These are phyloP conservation scores for Artibeus lituratus DNA, from an alignment of 2,797 vertebrate species.

Conservation along the genomic window DNA sequence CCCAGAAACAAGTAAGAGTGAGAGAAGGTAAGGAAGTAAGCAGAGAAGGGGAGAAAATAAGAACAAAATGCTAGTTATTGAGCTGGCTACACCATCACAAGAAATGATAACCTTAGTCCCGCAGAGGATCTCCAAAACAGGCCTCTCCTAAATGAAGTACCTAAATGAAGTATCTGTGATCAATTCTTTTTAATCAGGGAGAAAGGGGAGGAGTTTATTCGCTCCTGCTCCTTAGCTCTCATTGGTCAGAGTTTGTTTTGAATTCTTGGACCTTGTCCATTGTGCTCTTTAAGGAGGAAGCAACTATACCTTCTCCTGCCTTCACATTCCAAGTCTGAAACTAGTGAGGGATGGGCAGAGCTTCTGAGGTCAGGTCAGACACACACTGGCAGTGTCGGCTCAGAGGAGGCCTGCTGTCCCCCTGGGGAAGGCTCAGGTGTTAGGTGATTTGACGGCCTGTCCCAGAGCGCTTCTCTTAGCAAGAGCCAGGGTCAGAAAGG, in stretches of 20 bases:
- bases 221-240: neutral
- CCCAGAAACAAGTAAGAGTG: neutral
- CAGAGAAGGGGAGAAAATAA: neutral
- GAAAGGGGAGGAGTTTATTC: neutral
- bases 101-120: neutral
- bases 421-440: neutral
- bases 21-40: neutral
- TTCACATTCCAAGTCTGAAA: neutral
- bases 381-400: rapidly evolving
- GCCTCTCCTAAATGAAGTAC: neutral
- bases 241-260: neutral
- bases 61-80: neutral
- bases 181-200: neutral
- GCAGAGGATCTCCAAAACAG: neutral
- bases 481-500: neutral
- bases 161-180: neutral
- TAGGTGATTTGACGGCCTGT: neutral
- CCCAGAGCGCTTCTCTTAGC: neutral
- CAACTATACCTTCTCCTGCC: neutral
- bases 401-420: no score
- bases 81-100: neutral
- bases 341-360: neutral
- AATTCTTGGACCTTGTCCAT: neutral
- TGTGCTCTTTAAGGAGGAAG: neutral
- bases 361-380: neutral